phyloP scores from a whole-genome alignment of 2,113 vertebrate genomes.

The Felis catus region F.catus_Fca126_mat1.0 CM031424.1:3743501-3744000 shows the following conservation, averaged over 20 bases:
- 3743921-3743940: rapidly evolving
- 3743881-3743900: not conserved
- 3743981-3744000: not conserved
- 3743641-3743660: not conserved
- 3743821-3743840: not conserved
- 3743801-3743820: not conserved
- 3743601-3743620: not conserved
- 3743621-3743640: not conserved
- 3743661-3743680: not conserved
- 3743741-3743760: not conserved
- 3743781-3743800: not conserved
- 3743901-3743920: rapidly evolving
- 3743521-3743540: not conserved
- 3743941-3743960: rapidly evolving
- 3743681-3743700: not conserved
- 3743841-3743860: not conserved
- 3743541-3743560: not conserved
- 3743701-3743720: not conserved
- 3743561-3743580: not conserved
- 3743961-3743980: rapidly evolving
- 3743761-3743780: rapidly evolving
- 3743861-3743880: not conserved
- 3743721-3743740: not conserved
- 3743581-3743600: not conserved
- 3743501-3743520: not conserved